Conservation (phyloP, 2,797 vertebrate genomes). For the Leuciscus waleckii region DNA sequence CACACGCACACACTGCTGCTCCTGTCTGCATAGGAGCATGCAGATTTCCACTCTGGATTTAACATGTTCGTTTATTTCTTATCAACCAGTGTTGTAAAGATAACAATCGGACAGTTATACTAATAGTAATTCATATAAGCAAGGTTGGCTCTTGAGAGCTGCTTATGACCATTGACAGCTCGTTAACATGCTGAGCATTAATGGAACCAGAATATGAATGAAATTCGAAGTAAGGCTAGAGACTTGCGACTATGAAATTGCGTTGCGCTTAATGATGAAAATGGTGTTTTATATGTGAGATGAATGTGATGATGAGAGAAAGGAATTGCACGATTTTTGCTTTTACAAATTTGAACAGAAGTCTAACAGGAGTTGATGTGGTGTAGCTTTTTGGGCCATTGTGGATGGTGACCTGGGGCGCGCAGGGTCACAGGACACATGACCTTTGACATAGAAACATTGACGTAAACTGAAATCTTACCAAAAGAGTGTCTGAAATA, state of each 20-base stretch:
- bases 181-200: constrained; percentile 11
- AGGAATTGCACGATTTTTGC: neutral
- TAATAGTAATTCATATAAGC: neutral
- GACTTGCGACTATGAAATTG: neutral
- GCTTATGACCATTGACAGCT: neutral
- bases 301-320: neutral
- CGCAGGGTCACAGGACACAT: constrained; percentile 3
- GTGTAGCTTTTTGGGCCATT: neutral
- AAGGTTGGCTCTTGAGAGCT: neutral
- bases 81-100: neutral
- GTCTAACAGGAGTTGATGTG: neutral
- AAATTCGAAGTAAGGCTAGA: neutral
- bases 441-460: constrained; percentile 22
- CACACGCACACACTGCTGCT: neutral
- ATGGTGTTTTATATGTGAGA: neutral
- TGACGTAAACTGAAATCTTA: neutral
- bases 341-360: neutral
- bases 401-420: neutral
- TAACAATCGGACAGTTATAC: neutral
- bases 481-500: neutral
- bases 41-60: neutral
- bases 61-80: neutral
- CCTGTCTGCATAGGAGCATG: neutral
- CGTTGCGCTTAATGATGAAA: neutral
- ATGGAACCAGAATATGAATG: neutral